Evolutionary conservation across 2,797 vertebrate genomes (phyloP), one percentile per base, ranked within the genome.

Genomic region (Pangasius krempfi): DNA sequence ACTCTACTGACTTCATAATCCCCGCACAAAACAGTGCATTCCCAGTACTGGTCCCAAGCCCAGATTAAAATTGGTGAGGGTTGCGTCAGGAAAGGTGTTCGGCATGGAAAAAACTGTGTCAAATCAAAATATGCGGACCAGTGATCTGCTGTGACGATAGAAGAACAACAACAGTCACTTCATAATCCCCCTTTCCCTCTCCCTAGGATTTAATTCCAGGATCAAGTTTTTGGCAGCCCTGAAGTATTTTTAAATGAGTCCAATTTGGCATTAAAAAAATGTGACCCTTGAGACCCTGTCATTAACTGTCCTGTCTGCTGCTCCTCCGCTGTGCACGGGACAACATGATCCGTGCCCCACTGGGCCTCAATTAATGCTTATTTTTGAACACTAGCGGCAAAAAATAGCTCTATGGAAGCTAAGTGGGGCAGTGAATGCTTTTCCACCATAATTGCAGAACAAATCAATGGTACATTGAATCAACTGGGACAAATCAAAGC

Each of bases 311-410:
- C 20, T 44, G 20, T 75, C 40, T 27, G 22, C 40, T 75, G 40
- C 3, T 75, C 33, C 70, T 68, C 16, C 4, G 0, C 13, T 30
- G 58, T 25, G 20, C 64, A 37, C 1, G 33, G 33, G 68, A 33
- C 33, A 72, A 33, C 16, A 40, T 40, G 68, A 37, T 37, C 68
- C 1, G 3, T 72, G 16, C 22, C 40, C 44, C 40, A 47, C 0
- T 27, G 22, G 37, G 40, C 40, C 40, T 40, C 40, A 40, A 40
- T 40, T 40, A 40, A 3, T 14, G 5, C 56, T 58, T 58, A 9
- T 54, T 79, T 79, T 4, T 79, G 27, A 79, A 54, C 75, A 79
- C 75, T 54, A 78, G 75, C 50, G 75, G 50, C 75, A n/a, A 52
- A 16, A 4, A 44, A 10, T 78, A 78, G 30, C 75, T 52, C 30